These are phyloP conservation scores for Uromys caudimaculatus DNA, from an alignment of 2,797 vertebrate genomes.

Conservation along the genomic window DNA sequence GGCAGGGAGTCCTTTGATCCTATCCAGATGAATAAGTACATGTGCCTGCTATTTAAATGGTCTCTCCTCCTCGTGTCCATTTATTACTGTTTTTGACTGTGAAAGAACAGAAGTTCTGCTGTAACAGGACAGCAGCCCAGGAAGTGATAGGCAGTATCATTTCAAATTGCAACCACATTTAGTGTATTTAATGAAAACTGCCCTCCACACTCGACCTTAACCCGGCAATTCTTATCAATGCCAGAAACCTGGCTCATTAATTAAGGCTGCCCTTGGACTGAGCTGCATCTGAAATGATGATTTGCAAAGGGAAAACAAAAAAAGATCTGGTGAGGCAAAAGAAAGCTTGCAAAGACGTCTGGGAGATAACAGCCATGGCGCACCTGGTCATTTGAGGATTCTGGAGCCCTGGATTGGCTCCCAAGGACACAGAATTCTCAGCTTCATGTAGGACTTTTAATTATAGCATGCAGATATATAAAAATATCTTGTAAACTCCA, in stretches of 20 bases:
- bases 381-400: slow-evolving; percentile 7
- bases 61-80: neutral
- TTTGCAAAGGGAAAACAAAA: slow-evolving; percentile 58
- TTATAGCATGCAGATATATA: neutral
- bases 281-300: slow-evolving; percentile 66
- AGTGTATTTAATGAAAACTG: slow-evolving; percentile 73
- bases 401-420: neutral
- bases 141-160: slow-evolving; percentile 60
- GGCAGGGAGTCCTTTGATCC: neutral
- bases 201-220: slow-evolving; percentile 67
- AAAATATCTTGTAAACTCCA: neutral
- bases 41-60: neutral
- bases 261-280: slow-evolving; percentile 78
- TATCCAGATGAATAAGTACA: neutral
- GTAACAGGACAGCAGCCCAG: slow-evolving; percentile 38
- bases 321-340: neutral
- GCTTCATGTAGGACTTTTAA: neutral
- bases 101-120: neutral
- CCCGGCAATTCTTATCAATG: slow-evolving; percentile 72
- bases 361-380: neutral
- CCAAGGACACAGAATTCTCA: neutral
- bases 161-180: slow-evolving; percentile 69
- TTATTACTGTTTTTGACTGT: slow-evolving; percentile 44
- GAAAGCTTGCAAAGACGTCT: neutral
- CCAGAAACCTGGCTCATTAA: slow-evolving; percentile 80